Evolutionary conservation across 2,113 vertebrate genomes (phyloP).

Genomic region (Melanostigma gelatinosum): DNA sequence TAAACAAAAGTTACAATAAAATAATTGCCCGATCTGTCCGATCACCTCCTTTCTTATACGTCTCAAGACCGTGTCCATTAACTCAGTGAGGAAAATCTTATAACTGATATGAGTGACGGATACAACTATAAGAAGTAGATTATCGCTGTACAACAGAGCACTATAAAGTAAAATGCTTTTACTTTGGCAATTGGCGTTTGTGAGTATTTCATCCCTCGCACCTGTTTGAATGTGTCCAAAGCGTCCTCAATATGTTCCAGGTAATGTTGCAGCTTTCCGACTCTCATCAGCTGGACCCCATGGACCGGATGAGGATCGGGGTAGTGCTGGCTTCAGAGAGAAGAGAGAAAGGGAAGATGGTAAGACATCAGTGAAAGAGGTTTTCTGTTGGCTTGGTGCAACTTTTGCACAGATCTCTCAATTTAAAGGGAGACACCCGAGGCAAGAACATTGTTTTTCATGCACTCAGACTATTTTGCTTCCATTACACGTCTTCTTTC

Average conservation of each 20-base stretch:
- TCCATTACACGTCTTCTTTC: no score
- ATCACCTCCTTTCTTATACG: not conserved
- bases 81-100: not conserved
- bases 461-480: no score
- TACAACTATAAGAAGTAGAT: not conserved
- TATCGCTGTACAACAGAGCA: not conserved
- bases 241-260: conserved; percentile 85
- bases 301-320: conserved; percentile 89
- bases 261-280: conserved; percentile 92
- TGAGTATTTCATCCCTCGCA: conserved; percentile 46
- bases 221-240: conserved; percentile 89
- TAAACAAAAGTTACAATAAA: not conserved
- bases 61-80: not conserved
- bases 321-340: conserved; percentile 85
- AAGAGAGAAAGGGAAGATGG: conserved; percentile 32
- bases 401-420: not conserved
- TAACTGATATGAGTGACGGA: not conserved
- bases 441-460: no score
- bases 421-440: not conserved
- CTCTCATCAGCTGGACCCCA: conserved; percentile 91
- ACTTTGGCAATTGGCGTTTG: no score
- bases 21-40: not conserved
- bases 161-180: no score
- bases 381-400: not conserved
- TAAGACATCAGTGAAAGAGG: not conserved